Evolutionary conservation across 2,113 vertebrate genomes (phyloP).

Genomic region (Erpornis zantholeuca): DNA sequence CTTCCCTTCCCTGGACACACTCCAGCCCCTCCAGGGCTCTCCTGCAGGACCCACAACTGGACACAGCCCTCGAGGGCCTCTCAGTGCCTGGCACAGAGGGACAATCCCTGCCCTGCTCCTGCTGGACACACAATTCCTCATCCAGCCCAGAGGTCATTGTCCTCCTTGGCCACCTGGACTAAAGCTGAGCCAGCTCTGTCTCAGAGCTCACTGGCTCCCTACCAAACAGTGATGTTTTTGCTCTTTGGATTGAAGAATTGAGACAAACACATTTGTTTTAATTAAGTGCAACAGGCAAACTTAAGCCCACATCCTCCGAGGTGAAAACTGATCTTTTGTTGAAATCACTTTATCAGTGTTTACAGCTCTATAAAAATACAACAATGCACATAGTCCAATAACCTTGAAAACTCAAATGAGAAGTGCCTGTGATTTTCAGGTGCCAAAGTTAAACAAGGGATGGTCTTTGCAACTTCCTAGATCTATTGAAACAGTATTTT

Average conservation of each 20-base stretch:
- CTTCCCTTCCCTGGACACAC: neutral
- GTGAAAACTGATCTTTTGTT: neutral
- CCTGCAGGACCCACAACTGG: neutral
- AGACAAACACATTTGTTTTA: neutral
- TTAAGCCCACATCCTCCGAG: neutral
- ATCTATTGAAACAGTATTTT: neutral
- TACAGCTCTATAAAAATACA: neutral
- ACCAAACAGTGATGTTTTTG: neutral
- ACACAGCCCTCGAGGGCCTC: neutral
- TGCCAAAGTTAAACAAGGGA: neutral
- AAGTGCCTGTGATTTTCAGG: neutral
- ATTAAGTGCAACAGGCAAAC: neutral
- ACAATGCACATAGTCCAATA: neutral
- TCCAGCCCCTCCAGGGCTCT: neutral
- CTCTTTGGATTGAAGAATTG: neutral
- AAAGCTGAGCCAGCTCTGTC: neutral
- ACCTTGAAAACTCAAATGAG: neutral
- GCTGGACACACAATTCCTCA: neutral
- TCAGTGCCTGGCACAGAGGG: neutral
- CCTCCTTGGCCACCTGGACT: neutral
- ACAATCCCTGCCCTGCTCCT: neutral
- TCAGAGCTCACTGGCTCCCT: neutral
- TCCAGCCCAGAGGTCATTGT: rapidly evolving
- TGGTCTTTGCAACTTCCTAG: neutral
- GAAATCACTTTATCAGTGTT: neutral